phyloP scores from a whole-genome alignment of 2,888 invertebrate genomes.

The Tyria jacobaeae region DNA sequence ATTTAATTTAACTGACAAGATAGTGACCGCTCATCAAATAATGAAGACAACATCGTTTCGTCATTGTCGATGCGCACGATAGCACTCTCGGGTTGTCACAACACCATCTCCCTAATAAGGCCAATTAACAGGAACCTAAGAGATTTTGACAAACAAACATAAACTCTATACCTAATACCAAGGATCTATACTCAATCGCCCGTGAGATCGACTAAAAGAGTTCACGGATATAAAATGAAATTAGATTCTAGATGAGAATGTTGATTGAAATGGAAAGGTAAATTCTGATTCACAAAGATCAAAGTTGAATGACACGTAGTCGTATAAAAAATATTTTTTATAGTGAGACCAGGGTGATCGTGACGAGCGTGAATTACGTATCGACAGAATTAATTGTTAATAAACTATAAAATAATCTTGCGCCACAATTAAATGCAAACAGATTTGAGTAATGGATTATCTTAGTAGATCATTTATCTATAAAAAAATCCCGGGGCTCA shows the following conservation, averaged over 20 bases:
- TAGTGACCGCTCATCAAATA: conserved; percentile 86
- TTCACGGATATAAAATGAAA: conserved; percentile 61
- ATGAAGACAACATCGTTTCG: conserved; percentile 87
- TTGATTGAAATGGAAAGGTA: conserved; percentile 80
- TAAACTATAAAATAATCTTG: conserved; percentile 50
- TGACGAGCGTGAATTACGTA: conserved; percentile 72
- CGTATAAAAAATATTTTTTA: conserved; percentile 65
- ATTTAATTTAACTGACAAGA: conserved; percentile 86
- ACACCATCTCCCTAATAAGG: conserved; percentile 86
- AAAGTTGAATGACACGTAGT: conserved; percentile 81
- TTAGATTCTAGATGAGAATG: conserved; percentile 66
- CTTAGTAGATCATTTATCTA: conserved; percentile 62
- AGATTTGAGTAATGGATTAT: conserved; percentile 46
- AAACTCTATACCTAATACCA: conserved; percentile 64
- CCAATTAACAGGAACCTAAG: conserved; percentile 83
- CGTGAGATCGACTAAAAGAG: conserved; percentile 52
- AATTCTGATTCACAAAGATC: conserved; percentile 76
- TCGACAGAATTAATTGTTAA: conserved; percentile 60
- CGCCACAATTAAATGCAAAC: conserved; percentile 36
- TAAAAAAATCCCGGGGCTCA: conserved; percentile 63
- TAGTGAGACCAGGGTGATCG: conserved; percentile 69
- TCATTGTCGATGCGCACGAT: conserved; percentile 87
- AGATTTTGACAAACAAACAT: conserved; percentile 61
- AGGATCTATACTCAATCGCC: conserved; percentile 58
- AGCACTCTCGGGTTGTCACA: conserved; percentile 86